Evolutionary conservation across 1,140 invertebrate genomes (phyloP), one percentile per base, ranked within the genome.

Genomic region (Battus philenor): DNA sequence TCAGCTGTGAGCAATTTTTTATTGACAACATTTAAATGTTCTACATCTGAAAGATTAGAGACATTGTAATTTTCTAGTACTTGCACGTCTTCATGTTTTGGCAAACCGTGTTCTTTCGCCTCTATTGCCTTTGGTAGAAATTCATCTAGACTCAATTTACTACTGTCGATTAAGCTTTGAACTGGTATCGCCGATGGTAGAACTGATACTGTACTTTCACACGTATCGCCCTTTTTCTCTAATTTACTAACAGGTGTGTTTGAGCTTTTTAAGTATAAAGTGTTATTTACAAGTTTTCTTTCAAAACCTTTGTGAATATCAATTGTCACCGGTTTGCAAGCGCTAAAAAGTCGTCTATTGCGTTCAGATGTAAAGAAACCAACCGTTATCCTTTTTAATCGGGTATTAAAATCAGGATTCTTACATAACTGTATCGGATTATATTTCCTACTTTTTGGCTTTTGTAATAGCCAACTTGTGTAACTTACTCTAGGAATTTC

Each of bases 351-450:
- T 13, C 13, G 9, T 3, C 76, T 50, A 44, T 85, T 85, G n/a
- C 61, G 59, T 12, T 55, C 52, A 3, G 57, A 67, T 34, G 51
- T 70, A 15, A 76, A 53, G 49, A 82, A 85, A 1, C 67, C 75
- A 4, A 60, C 56, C 1, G 55, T 68, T 20, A 85, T 49, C 43
- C 69, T 58, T 46, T 75, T 82, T 33, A 85, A 56, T 32, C 73
- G 48, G 2, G 75, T 85, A 48, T 85, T 85, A 47, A 83, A 85
- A 58, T 85, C 81, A 2, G 81, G 81, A 54, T 85, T 85, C 52
- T 83, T 82, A 34, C 77, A 83, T 3, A 85, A 33, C 12, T 70
- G 55, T 58, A 80, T 73, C 0, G 77, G 70, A 50, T 72, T 75
- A 27, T 85, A 85, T 3, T 26, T 52, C 16, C 60, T 55, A 26